Base-by-base conservation (phyloP, 2,113 vertebrate species). In the Alosa alosa region DNA sequence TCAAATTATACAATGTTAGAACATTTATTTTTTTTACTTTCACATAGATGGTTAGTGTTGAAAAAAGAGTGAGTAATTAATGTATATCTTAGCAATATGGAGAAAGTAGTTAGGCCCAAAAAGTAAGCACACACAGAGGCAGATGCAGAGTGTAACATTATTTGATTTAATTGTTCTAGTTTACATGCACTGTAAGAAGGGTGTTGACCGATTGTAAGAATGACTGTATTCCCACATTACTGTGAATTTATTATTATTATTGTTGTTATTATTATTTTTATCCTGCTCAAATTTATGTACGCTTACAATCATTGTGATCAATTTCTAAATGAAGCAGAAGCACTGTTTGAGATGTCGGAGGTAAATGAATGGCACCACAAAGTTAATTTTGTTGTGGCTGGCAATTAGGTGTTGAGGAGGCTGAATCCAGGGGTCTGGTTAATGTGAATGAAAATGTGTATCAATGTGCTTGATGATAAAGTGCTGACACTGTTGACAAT, bases 51-150 rank as follows among this genome's bases (percentile, higher is more conserved):
- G 46, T 46, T 52, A 52, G 50, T 55, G 10, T 55, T 18, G 17
- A 55, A 55, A 20, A 57, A 25, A 4, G n/a, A 64, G 6, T 25
- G 60, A 6, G 22, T 75, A 39, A 78, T 39, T 41, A 39, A 4
- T 31, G 31, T 31, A 31, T 15, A 72, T 78, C 36, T 11, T 78
- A 78, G 25, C 72, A 78, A 78, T 72, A 72, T 31, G 64, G 9
- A 31, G 31, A 36, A 15, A 10, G 0, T 7, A 31, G 64, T 36
- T 36, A 17, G 41, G 72, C 31, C 72, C 72, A 78, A 78, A 78
- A 78, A 78, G 72, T 78, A 78, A 78, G 72, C 72, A 78, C 72
- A 78, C 72, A 39, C 72, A 78, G 72, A 39, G 13, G 72, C 36
- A 78, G 4, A 41, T 13, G 39, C 13, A 3, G 13, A 41, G 13